Conservation (phyloP, 2,113 vertebrate genomes). For the Hirundichthys speculiger region DNA sequence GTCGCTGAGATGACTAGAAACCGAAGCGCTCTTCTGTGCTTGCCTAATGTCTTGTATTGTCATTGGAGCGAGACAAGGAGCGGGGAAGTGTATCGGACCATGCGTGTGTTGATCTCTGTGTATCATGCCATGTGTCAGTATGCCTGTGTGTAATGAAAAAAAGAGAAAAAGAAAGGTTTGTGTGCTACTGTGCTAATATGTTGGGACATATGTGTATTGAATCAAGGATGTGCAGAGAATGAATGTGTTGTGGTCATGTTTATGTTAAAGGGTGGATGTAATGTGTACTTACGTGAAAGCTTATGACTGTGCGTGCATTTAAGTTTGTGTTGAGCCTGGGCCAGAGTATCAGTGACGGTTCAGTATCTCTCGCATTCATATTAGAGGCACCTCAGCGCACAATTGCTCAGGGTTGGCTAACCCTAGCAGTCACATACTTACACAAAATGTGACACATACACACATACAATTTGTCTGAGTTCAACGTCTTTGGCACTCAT, state of each 20-base stretch:
- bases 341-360: conserved; percentile 75
- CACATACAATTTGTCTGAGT: conserved; percentile 48
- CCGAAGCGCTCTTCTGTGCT: conserved; percentile 51
- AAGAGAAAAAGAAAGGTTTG: conserved; percentile 8
- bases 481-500: conserved; percentile 49
- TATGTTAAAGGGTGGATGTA: conserved; percentile 39
- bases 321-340: conserved; percentile 51
- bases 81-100: conserved; percentile 54
- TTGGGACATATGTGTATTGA: conserved; percentile 29
- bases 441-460: conserved; percentile 48
- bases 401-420: conserved; percentile 75
- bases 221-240: conserved; percentile 40
- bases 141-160: conserved; percentile 17
- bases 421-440: conserved; percentile 63
- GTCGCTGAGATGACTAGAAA: conserved; percentile 60
- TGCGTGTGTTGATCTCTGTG: conserved; percentile 61
- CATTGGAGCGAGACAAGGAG: conserved; percentile 60
- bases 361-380: conserved; percentile 69
- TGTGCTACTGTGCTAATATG: conserved; percentile 30
- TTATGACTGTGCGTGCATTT: conserved; percentile 24
- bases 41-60: conserved; percentile 66
- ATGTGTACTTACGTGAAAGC: conserved; percentile 11
- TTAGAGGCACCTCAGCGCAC: conserved; percentile 76
- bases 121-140: conserved; percentile 56
- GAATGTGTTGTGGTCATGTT: conserved; percentile 32